Base-by-base conservation (phyloP, 1,140 invertebrate genomes). In the Lordiphosa clarofinis region DNA sequence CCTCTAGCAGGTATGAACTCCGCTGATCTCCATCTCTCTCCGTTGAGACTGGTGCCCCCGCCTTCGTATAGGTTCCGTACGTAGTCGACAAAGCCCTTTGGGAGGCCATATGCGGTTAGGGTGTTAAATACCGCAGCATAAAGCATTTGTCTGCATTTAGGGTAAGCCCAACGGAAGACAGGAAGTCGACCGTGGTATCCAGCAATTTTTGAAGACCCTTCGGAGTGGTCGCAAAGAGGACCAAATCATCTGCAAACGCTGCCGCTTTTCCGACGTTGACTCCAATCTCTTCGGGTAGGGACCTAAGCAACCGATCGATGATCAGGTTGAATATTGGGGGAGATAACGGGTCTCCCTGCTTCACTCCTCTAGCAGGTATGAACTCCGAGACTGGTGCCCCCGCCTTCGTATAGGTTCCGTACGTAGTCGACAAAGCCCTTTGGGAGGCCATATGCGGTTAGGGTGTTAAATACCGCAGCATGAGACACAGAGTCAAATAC, bases 261-360 rank as follows among this genome's bases (percentile, higher is more conserved):
- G 37, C 37, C 1, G 6, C 11, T 12, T 36, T 50, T 21, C 56
- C 56, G 31, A 57, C 38, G 11, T 50, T 37, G 31, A 12, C 36
- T 39, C 47, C 56, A 12, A 58, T 56, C 15, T 63, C 48, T 0
- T 21, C 21, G 10, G 55, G 48, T 2, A 56, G 21, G 10, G 43
- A 31, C 43, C 44, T 55, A 46, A 61, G 59, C 31, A 61, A 56
- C 52, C 38, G 28, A 28, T 56, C 39, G 0, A 62, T 56, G 47
- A 56, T 10, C 33, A 62, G 5, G 8, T 63, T 63, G 21, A 63
- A 63, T 56, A 58, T 9, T 13, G 50, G 21, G 6, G 40, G 36
- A 19, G 46, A 52, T n/a, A 58, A 4, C n/a, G 40, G 55, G 19
- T 58, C 48, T 28, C 61, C 48, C 48, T 58, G 56, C 37, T 53